Percentiles rank a stretch among this genome's conserved stretches.
Conservation (phyloP, 2,888 invertebrate genomes). For the Dyspetes luteomarginatus region DNA sequence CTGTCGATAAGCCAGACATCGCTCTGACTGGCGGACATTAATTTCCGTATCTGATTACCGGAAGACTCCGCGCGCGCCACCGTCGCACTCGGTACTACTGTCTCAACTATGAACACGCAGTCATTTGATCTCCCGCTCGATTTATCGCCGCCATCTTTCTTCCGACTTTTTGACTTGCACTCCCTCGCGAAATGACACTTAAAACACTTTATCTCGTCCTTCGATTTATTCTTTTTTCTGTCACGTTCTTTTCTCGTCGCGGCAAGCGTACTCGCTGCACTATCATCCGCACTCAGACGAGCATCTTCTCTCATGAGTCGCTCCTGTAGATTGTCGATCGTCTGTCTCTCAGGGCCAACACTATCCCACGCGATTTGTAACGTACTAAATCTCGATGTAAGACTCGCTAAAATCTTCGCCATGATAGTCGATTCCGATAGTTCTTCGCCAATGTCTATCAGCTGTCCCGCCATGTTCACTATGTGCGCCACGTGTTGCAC, state of each 20-base stretch:
- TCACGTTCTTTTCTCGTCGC: conserved; percentile 42
- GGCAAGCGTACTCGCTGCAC: conserved; percentile 44
- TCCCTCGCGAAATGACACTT: neutral
- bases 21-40: neutral
- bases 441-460: conserved; percentile 62
- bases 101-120: conserved; percentile 19
- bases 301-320: conserved; percentile 64
- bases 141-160: neutral
- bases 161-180: neutral
- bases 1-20: neutral
- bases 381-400: conserved; percentile 62
- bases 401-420: conserved; percentile 67
- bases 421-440: conserved; percentile 62
- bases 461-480: conserved; percentile 56
- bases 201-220: conserved; percentile 7
- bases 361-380: conserved; percentile 67
- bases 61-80: neutral
- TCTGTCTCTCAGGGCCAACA: conserved; percentile 61
- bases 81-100: neutral
- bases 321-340: conserved; percentile 60
- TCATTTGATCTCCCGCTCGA: neutral
- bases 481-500: conserved; percentile 65
- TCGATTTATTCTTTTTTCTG: neutral
- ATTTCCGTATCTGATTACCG: neutral
- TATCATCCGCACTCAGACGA: conserved; percentile 44